These are phyloP conservation scores for Pristionchus fissidentatus DNA, from an alignment of 2,888 invertebrate species.

Conservation along the genomic window DNA sequence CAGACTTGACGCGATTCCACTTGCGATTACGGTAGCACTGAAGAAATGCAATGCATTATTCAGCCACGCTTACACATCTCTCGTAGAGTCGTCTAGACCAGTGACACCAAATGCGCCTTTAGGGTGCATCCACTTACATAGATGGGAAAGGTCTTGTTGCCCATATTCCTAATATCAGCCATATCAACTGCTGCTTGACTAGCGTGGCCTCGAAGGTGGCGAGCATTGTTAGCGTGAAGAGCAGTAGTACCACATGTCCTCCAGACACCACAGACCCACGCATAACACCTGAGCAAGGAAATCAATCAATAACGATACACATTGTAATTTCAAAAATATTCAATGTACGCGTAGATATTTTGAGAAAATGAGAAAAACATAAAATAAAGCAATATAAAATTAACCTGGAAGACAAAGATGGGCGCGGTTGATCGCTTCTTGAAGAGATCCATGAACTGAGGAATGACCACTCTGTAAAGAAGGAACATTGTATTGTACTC, in stretches of 20 bases:
- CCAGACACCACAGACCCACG: slow-evolving; percentile 97
- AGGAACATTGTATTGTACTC: background rate
- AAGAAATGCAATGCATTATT: slow-evolving; percentile 2
- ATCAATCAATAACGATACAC: background rate
- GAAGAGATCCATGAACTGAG: slow-evolving; percentile 95
- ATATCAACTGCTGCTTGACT: slow-evolving; percentile 97
- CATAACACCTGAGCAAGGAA: slow-evolving; percentile 85
- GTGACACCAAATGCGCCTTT: too few relatives aligned
- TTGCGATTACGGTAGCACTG: slow-evolving; percentile 71
- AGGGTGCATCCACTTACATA: too few relatives aligned
- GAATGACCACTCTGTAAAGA: slow-evolving; percentile 84
- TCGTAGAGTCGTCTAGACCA: background rate
- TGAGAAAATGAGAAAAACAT: background rate
- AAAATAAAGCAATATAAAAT: slow-evolving; percentile 6
- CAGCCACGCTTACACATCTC: slow-evolving; percentile 46
- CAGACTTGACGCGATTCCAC: slow-evolving; percentile 78
- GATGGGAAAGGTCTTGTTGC: slow-evolving; percentile 93
- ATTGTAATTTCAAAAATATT: background rate
- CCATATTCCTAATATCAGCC: slow-evolving; percentile 99
- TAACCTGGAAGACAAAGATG: slow-evolving; percentile 96
- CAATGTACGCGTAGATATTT: background rate
- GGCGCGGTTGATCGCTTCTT: slow-evolving; percentile 98
- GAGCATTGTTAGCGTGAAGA: slow-evolving; percentile 74
- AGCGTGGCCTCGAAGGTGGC: slow-evolving; percentile 89
- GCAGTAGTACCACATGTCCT: slow-evolving; percentile 81